Evolutionary conservation across 2,888 invertebrate species (phyloP).

Genomic region (Didymodactylos carnosus): DNA sequence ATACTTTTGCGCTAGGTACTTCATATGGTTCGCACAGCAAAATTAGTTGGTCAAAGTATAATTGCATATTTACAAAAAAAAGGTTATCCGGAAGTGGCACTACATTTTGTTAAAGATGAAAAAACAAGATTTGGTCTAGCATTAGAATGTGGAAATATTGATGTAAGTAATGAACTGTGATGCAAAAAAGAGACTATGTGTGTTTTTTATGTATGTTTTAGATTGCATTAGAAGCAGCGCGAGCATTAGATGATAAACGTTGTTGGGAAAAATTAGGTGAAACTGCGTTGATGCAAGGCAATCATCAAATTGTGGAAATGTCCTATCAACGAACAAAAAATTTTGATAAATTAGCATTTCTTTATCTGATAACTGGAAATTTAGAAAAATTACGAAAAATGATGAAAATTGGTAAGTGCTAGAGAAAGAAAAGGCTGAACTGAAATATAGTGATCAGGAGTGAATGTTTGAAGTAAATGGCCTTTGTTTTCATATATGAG

Average conservation of each 20-base stretch:
- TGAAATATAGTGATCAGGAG: too few relatives aligned
- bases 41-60: conserved; percentile 91
- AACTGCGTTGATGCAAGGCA: conserved; percentile 60
- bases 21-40: conserved; percentile 79
- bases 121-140: conserved; percentile 86
- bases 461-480: too few relatives aligned
- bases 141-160: conserved; percentile 90
- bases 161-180: conserved; percentile 41
- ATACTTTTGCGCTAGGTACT: too few relatives aligned
- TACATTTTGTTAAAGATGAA: conserved; percentile 96
- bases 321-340: conserved; percentile 97
- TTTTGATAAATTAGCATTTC: conserved; percentile 89
- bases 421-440: background rate
- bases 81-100: conserved; percentile 91
- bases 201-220: conserved; percentile 19
- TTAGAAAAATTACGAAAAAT: conserved; percentile 87
- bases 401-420: conserved; percentile 69
- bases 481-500: background rate
- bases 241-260: conserved; percentile 69
- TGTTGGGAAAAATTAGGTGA: conserved; percentile 91
- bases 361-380: conserved; percentile 93
- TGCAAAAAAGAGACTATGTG: background rate
- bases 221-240: conserved; percentile 73
- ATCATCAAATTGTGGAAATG: conserved; percentile 68
- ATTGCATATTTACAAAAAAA: conserved; percentile 96